These are phyloP conservation scores for Metellina segmentata DNA, from an alignment of 2,888 invertebrate genomes.

Conservation along the genomic window DNA sequence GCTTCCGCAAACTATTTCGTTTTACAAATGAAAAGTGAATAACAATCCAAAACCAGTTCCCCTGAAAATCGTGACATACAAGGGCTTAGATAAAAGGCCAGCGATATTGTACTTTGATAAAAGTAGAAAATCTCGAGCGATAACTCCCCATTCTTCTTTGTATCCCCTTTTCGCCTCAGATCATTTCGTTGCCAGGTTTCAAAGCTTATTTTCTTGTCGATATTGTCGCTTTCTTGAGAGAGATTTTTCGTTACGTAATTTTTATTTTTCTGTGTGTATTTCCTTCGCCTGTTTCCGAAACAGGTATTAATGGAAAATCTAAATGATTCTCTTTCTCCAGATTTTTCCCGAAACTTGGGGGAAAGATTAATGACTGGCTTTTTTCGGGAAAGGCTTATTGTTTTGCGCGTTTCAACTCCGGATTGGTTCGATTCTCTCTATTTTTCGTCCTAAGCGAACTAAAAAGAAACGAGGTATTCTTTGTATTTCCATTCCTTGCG, in stretches of 20 bases:
- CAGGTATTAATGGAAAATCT: constrained; percentile 74
- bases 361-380: constrained; percentile 68
- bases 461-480: not conserved
- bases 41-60: not conserved
- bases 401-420: constrained; percentile 42
- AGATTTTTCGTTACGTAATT: not conserved
- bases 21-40: not conserved
- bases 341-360: constrained; percentile 39
- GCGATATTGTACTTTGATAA: not conserved
- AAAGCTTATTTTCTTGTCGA: constrained; percentile 54
- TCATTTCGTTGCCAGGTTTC: constrained; percentile 42
- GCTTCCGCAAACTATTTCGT: not conserved
- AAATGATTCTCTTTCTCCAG: constrained; percentile 53
- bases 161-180: constrained; percentile 23
- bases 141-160: constrained; percentile 14
- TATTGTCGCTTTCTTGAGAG: constrained; percentile 50
- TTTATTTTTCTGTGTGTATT: constrained; percentile 27
- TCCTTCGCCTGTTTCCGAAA: constrained; percentile 58
- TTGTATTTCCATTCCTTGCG: constrained; percentile 9
- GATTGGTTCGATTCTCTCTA: constrained; percentile 33
- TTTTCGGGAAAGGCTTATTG: constrained; percentile 56
- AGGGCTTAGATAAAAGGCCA: not conserved
- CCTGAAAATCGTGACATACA: not conserved
- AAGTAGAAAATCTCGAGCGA: constrained; percentile 31
- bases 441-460: not conserved